A percentile compares a stretch with the other conserved stretches of the same genome.
These are phyloP conservation scores for Philypnodon macrostomus DNA, from an alignment of 2,797 vertebrate species.

Conservation along the genomic window DNA sequence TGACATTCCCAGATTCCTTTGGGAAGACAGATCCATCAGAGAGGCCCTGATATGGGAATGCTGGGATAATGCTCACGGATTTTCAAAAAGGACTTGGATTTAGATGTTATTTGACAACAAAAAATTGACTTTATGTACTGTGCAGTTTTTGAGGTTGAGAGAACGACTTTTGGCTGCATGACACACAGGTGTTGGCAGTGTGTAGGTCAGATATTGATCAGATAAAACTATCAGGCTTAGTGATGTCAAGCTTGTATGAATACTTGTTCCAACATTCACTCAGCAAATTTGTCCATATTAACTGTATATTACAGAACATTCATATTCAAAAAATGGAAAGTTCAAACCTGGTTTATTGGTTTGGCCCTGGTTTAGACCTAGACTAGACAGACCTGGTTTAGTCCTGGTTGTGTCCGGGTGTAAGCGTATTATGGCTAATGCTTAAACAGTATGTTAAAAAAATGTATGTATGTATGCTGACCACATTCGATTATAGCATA, in stretches of 20 bases:
- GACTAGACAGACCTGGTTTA: too few species aligned
- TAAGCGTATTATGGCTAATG: too few species aligned
- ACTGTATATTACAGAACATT: too few species aligned
- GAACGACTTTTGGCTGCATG: constrained; percentile 14
- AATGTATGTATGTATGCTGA: too few species aligned
- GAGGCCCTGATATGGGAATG: constrained; percentile 50
- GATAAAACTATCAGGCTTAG: constrained; percentile 11
- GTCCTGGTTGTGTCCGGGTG: too few species aligned
- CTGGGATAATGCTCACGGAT: constrained; percentile 37
- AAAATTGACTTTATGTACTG: constrained; percentile 21
- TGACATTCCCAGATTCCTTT: constrained; percentile 54
- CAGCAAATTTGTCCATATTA: too few species aligned
- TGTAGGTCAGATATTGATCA: constrained; percentile 9
- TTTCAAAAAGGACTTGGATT: constrained; percentile 54
- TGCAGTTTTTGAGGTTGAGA: constrained; percentile 20
- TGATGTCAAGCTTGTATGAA: not conserved
- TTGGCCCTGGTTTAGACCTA: too few species aligned
- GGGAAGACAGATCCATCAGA: constrained; percentile 49
- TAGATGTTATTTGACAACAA: constrained; percentile 53
- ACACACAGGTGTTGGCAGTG: constrained; percentile 16
- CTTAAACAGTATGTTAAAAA: too few species aligned
- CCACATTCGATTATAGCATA: too few species aligned
- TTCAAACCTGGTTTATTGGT: too few species aligned
- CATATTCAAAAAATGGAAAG: too few species aligned
- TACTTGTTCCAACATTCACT: not conserved